A percentile compares a stretch with the other conserved stretches of the same genome.
phyloP scores from a whole-genome alignment of 2,797 vertebrate species.

The Mergus octosetaceus region DNA sequence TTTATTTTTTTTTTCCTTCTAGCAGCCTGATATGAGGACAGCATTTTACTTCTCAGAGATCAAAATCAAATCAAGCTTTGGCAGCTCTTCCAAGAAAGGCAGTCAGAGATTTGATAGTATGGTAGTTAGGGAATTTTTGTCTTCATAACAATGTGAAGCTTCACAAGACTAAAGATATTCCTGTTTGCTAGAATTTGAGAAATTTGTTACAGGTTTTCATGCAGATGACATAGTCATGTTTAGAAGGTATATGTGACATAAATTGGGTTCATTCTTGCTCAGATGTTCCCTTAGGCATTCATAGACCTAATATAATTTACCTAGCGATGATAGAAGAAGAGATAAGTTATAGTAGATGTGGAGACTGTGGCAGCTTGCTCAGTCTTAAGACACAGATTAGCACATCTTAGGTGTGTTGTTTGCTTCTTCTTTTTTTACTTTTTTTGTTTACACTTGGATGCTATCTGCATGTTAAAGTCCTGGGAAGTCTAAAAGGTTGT shows the following conservation, averaged over 20 bases:
- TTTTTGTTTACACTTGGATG: background rate
- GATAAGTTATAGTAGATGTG: background rate
- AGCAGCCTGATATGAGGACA: background rate
- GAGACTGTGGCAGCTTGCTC: background rate
- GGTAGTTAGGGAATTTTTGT: background rate
- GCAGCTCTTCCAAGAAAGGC: background rate
- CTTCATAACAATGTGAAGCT: background rate
- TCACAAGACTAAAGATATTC: background rate
- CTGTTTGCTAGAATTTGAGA: background rate
- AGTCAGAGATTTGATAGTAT: background rate
- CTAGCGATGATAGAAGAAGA: background rate
- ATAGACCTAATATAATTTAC: background rate
- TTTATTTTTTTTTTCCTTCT: background rate
- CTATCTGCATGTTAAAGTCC: background rate
- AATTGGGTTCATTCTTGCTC: background rate
- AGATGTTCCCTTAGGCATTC: background rate
- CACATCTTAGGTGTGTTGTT: background rate
- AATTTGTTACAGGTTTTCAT: background rate
- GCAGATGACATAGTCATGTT: background rate
- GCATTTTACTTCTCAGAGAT: slow-evolving; percentile 20
- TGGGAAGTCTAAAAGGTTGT: background rate
- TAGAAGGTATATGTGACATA: background rate
- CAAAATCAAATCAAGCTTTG: slow-evolving; percentile 39
- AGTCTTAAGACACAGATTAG: background rate
- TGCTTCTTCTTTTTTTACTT: no score